These are phyloP conservation scores for Ailurus styani DNA, from an alignment of 2,113 vertebrate genomes.

Conservation along the genomic window DNA sequence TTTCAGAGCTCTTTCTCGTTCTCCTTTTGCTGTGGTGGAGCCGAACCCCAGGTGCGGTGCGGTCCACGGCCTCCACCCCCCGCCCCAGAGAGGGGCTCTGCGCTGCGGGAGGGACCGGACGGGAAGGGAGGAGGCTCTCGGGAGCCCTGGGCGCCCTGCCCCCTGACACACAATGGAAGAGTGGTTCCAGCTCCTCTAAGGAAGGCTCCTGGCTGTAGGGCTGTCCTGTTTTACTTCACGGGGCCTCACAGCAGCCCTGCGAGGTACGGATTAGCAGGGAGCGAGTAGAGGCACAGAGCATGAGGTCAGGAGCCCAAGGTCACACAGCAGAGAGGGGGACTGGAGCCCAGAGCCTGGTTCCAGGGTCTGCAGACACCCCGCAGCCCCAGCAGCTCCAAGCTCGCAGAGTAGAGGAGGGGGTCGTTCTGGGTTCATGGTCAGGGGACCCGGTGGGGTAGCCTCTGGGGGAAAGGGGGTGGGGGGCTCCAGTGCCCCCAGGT, in stretches of 20 bases:
- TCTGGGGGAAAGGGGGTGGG: fast-evolving
- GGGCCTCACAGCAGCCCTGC: background rate
- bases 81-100: background rate
- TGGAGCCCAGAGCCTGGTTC: background rate
- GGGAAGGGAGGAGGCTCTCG: background rate
- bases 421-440: background rate
- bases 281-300: background rate
- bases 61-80: too few species aligned
- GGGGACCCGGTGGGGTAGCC: fast-evolving
- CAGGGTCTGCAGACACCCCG: background rate
- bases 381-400: background rate
- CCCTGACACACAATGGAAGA: background rate
- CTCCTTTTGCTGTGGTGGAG: background rate
- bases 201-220: background rate
- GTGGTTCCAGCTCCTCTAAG: background rate
- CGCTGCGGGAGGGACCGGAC: background rate
- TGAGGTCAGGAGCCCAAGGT: background rate
- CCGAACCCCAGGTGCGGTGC: fast-evolving
- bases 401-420: background rate
- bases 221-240: too few species aligned
- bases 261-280: background rate
- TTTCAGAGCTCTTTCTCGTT: background rate
- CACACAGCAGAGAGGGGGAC: background rate
- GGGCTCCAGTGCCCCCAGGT: background rate
- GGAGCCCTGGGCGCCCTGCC: background rate